These are phyloP conservation scores for Phengaris arion DNA, from an alignment of 2,888 invertebrate species.

Conservation along the genomic window DNA sequence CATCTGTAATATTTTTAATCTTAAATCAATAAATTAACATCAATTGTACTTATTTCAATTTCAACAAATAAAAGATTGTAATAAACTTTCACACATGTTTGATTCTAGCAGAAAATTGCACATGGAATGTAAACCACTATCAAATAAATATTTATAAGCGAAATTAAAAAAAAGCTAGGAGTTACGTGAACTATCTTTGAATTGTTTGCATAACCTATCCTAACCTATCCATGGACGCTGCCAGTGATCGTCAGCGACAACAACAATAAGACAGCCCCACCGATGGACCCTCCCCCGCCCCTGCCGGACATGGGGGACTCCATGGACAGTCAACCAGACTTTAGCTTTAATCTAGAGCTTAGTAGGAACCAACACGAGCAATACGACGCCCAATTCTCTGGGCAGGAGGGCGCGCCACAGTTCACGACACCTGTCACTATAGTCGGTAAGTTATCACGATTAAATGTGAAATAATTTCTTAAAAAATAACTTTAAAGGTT, in stretches of 20 bases:
- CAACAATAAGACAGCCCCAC: slow-evolving; percentile 67
- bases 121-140: not conserved
- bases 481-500: not conserved
- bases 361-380: slow-evolving; percentile 85
- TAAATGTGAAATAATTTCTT: not conserved
- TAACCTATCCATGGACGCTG: slow-evolving; percentile 56
- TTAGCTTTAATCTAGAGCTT: slow-evolving; percentile 85
- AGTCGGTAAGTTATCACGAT: slow-evolving; percentile 61
- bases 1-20: slow-evolving; percentile 17
- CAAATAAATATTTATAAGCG: not conserved
- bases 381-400: slow-evolving; percentile 84
- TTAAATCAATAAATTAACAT: not conserved
- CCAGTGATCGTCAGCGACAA: slow-evolving; percentile 60
- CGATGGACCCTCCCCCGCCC: slow-evolving; percentile 75
- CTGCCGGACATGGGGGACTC: slow-evolving; percentile 59
- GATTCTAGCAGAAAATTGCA: slow-evolving; percentile 5
- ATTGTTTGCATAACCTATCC: slow-evolving; percentile 38
- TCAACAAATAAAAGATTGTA: not conserved
- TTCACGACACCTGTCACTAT: slow-evolving; percentile 62
- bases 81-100: slow-evolving; percentile 5
- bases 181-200: slow-evolving; percentile 37
- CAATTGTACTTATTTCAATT: not conserved
- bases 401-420: slow-evolving; percentile 37
- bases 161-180: not conserved
- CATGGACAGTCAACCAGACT: slow-evolving; percentile 67